Evolutionary conservation across 1,140 invertebrate species (phyloP), one percentile per base, ranked within the genome.

Genomic region (Drosophila bocqueti): DNA sequence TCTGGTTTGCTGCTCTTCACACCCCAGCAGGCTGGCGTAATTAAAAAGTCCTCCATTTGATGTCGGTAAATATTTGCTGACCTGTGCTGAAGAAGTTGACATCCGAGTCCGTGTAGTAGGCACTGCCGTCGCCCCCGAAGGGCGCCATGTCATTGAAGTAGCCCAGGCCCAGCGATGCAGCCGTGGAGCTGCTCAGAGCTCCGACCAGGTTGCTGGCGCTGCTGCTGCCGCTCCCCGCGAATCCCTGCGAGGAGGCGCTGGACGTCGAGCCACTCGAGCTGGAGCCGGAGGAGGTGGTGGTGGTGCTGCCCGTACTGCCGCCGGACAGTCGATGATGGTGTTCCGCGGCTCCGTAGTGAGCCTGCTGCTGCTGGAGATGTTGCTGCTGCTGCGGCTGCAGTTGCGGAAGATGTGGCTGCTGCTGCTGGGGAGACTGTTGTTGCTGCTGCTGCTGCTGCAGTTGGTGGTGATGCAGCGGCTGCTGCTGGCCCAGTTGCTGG

Each of bases 31-130:
- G 59, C 9, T 16, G 54, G 54, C 75, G 79, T 91, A 90, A 90
- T 90, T 90, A 90, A 79, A 90, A 79, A 59, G 62, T 62, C 58
- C 64, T 68, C 24, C 78, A 74, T 90, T 89, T 90, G 85, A 90
- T 85, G 85, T 90, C 52, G 60, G 78, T 77, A 89, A 89, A 89
- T 89, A 89, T 89, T 89, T 90, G 84, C 64, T 64, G 46, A 87
- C 71, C 67, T 68, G 59, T 92, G 60, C 91, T 92, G 58, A 92
- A 92, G 82, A 92, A 92, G 76, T 92, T 92, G 58, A 92, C 84
- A 92, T 92, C 91, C 72, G 91, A 77, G 18, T 92, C 90, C 40
- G 90, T 92, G 75, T 92, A 92, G 47, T 92, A 92, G 29, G 90
- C 66, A 60, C 83, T 91, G 38, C 72, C 81, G 26, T 91, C 87